Percentiles rank a stretch among this genome's conserved stretches.
Conservation (phyloP, 1,140 invertebrate genomes). For the Rhyacophila brunnea region DNA sequence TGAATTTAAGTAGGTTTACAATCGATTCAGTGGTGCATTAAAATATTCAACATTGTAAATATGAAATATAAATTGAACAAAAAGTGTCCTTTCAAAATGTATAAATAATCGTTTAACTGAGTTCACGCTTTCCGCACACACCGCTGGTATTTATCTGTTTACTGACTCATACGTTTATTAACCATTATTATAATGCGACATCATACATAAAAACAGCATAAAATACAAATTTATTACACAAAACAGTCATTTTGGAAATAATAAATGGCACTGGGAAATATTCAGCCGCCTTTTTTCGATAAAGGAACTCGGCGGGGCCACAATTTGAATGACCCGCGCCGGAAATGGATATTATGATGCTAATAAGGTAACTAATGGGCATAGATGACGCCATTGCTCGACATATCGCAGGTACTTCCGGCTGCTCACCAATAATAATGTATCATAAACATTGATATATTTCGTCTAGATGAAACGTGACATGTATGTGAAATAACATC, state of each 20-base stretch:
- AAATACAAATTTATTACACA: conserved; percentile 27
- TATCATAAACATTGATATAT: no score
- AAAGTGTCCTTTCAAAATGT: no score
- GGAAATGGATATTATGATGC: conserved; percentile 33
- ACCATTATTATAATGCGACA: conserved; percentile 8
- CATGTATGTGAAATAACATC: no score
- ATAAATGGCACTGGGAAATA: conserved; percentile 16
- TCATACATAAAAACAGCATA: conserved; percentile 17
- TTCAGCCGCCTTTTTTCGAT: conserved; percentile 1
- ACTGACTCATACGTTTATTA: conserved; percentile 10
- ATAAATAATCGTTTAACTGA: no score
- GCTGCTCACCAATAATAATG: not conserved
- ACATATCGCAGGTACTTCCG: conserved; percentile 14
- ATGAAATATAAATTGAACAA: no score
- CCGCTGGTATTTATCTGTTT: not conserved
- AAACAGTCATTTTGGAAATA: conserved; percentile 22
- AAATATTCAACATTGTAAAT: no score
- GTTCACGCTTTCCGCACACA: not conserved
- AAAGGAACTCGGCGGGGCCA: conserved; percentile 9
- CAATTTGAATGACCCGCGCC: conserved; percentile 12
- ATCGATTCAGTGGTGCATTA: no score
- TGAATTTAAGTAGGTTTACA: no score
- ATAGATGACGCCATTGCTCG: conserved; percentile 2
- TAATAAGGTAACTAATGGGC: conserved; percentile 30
- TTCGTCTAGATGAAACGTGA: no score